These are phyloP conservation scores for Cossypha polioptera DNA, from an alignment of 2,797 vertebrate genomes.

Conservation along the genomic window DNA sequence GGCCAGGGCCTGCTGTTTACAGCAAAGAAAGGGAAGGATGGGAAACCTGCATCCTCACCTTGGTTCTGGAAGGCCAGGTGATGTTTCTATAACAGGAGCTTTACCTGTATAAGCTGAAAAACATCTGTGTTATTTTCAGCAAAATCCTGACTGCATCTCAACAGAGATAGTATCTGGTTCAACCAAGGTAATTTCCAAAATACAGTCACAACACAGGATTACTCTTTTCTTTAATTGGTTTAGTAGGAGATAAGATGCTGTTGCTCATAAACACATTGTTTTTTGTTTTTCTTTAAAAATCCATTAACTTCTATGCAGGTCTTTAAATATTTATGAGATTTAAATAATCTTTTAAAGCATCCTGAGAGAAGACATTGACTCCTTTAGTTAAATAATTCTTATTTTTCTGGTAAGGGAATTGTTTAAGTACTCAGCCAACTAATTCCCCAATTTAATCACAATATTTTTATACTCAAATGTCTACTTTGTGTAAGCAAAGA, in stretches of 20 bases:
- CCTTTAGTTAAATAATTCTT: not conserved
- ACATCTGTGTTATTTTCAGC: not conserved
- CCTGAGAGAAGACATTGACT: not conserved
- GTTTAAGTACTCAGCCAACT: not conserved
- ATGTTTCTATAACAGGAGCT: not conserved
- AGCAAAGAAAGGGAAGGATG: not conserved
- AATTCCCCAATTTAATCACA: constrained; percentile 33
- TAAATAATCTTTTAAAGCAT: constrained; percentile 32
- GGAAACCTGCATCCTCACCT: not conserved
- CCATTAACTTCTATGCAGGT: not conserved
- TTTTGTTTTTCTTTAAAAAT: constrained; percentile 23
- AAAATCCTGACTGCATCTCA: not conserved
- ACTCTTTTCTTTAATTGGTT: not conserved
- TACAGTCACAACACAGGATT: not conserved
- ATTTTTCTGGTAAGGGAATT: not conserved
- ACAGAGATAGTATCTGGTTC: not conserved
- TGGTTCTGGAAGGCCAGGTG: fast-evolving
- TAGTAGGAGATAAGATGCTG: not conserved
- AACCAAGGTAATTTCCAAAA: not conserved
- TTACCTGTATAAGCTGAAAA: not conserved
- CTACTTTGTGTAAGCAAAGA: constrained; percentile 14
- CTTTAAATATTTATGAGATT: constrained; percentile 48
- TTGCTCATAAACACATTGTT: not conserved
- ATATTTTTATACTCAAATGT: constrained; percentile 1
- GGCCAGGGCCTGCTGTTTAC: not conserved